Evolutionary conservation across 2,888 invertebrate species (phyloP).

Genomic region (Platerodrilus igneus): DNA sequence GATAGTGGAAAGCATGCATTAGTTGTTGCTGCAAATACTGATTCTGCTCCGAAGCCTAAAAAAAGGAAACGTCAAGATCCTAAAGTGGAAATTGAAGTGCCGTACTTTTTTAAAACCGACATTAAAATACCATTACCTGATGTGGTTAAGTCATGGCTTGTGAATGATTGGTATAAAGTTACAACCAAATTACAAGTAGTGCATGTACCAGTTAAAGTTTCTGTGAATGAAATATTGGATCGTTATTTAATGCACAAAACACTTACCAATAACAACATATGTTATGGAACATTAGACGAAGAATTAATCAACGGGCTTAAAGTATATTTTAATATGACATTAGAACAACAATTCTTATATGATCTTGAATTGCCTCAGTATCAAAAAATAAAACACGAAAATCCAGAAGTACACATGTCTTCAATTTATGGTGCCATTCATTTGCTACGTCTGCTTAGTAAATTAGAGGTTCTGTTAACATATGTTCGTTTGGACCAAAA

Average conservation of each 20-base stretch:
- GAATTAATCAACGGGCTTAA: constrained; percentile 72
- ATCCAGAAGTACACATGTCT: constrained; percentile 73
- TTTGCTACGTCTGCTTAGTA: constrained; percentile 82
- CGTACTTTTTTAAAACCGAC: constrained; percentile 74
- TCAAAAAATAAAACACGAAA: constrained; percentile 72
- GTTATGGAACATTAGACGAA: constrained; percentile 60
- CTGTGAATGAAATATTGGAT: constrained; percentile 80
- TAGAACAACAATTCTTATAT: constrained; percentile 88
- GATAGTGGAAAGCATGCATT: constrained; percentile 26
- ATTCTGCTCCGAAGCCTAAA: constrained; percentile 53
- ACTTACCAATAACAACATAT: constrained; percentile 70
- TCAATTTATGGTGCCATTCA: constrained; percentile 89
- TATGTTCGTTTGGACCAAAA: constrained; percentile 87
- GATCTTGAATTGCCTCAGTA: constrained; percentile 92
- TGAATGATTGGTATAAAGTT: constrained; percentile 93
- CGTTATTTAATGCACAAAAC: constrained; percentile 81
- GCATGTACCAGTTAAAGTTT: constrained; percentile 76
- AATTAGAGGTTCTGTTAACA: constrained; percentile 83
- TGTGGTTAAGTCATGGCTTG: constrained; percentile 85
- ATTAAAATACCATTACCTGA: constrained; percentile 92
- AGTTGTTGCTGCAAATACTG: constrained; percentile 38
- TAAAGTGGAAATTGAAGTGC: constrained; percentile 82
- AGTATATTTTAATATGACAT: constrained; percentile 90
- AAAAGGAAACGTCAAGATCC: constrained; percentile 64
- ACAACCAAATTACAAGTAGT: constrained; percentile 80